Percentiles rank a stretch among this genome's conserved stretches.
Conservation (phyloP, 2,113 vertebrate genomes). For the Dromas ardeola region DNA sequence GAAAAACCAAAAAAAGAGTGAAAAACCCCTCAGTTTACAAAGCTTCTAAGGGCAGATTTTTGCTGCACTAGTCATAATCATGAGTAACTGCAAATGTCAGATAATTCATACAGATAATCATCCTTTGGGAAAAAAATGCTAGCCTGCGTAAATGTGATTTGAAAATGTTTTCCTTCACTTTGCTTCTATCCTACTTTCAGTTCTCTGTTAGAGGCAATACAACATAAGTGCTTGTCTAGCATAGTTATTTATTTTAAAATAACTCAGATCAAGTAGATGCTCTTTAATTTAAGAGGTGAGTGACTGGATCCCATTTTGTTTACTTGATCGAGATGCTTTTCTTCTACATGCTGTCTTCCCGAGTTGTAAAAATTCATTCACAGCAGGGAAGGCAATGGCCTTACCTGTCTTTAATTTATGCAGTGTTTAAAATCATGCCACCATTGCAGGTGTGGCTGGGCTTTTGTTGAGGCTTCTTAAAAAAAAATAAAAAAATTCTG, state of each 20-base stretch:
- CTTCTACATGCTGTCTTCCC: slow-evolving; percentile 6
- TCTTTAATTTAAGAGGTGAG: slow-evolving; percentile 23
- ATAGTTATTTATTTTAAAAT: slow-evolving; percentile 26
- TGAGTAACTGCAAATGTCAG: not conserved
- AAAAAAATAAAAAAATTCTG: slow-evolving; percentile 15
- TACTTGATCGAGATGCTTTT: slow-evolving; percentile 10
- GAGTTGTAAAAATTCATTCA: slow-evolving; percentile 20
- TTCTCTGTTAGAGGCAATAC: not conserved
- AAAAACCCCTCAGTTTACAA: not conserved
- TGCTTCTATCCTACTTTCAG: not conserved
- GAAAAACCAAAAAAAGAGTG: not conserved
- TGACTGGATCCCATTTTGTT: slow-evolving; percentile 56
- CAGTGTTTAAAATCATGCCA: slow-evolving; percentile 56
- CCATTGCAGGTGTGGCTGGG: slow-evolving; percentile 72
- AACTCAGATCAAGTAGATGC: not conserved
- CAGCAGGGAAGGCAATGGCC: slow-evolving; percentile 43
- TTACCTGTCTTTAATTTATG: slow-evolving; percentile 74
- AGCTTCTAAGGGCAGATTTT: slow-evolving; percentile 1
- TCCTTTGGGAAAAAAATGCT: not conserved
- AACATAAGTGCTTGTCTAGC: not conserved
- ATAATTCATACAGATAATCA: slow-evolving; percentile 18
- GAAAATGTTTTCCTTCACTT: slow-evolving; percentile 21
- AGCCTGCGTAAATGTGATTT: not conserved
- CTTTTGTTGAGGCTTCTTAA: slow-evolving; percentile 60
- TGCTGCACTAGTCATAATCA: not conserved